Evolutionary conservation across 2,888 invertebrate genomes (phyloP), one percentile per base, ranked within the genome.

Genomic region (Encarsia formosa): DNA sequence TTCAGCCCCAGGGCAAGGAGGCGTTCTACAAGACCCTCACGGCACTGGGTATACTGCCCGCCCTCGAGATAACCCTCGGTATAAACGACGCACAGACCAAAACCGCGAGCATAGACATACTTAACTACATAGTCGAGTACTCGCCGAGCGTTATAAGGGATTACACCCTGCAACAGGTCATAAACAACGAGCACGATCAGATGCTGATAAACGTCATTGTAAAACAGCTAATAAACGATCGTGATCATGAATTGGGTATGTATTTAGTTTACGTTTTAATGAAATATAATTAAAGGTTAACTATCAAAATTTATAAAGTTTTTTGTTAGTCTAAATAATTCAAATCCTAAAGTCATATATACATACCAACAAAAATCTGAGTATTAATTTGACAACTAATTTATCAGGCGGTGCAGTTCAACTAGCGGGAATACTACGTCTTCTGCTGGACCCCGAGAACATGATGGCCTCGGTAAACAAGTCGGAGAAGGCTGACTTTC

Each of bases 111-210:
- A 93, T 98, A 73, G 99, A 99, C 75, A 95, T 99, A 74, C 83
- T 99, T 66, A 94, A 95, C 46, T 95, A 94, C 69, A 93, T 99
- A 73, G 96, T 99, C 59, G 99, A 99, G 76, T 97, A 91, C 79
- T 97, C 94, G 67, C 95, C 99, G 58, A 91, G 95, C 64, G 91
- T 96, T 71, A 93, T 99, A 47, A 82, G 99, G 65, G 99, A 99
- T 71, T 97, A 95, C 74, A 93, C 98, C 58, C 77, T 98, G 61
- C 91, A 93, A 70, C 97, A 98, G 75, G 87, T 90, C 58, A 86
- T 84, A 71, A 90, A 85, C 68, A 87, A 86, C 50, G 92, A 94
- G 76, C 77, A 96, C 89, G 95, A 97, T 71, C 91, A 95, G 72
- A 87, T 97, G 81, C 78, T 94, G 64, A 78, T 97, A 63, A 99